Evolutionary conservation across 1,140 invertebrate genomes (phyloP), one percentile per base, ranked within the genome.

Genomic region (Bactericera cockerelli): DNA sequence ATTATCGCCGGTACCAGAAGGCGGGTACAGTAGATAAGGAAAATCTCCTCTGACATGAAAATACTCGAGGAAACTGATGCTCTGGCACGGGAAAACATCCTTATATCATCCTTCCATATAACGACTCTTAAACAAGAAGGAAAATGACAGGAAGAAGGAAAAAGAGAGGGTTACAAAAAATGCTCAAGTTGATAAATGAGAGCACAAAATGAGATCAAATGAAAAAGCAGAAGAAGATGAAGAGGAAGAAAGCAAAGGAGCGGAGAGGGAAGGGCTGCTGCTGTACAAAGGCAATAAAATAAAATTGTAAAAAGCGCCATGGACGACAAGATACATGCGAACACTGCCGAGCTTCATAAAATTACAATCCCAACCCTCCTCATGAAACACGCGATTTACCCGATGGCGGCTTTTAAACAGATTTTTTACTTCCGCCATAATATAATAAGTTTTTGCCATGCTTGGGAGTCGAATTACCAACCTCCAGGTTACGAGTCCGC

Each of bases 331-430:
- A 49, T 6, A 16, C n/a, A 49, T 19, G 42, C n/a, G 22, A 49
- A 22, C 42, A 49, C 42, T 49, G n/a, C n/a, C n/a, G 42, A 49
- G 42, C 42, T 49, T 49, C 42, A 49, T 49, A 49, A 49, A 49
- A 49, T 49, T 19, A 49, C 42, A 49, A 49, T 49, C 42, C 33
- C 42, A 49, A 49, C 42, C 42, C 42, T 49, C 42, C n/a, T 49
- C 4, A 31, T 31, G 13, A 31, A 31, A 31, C 13, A 31, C 4
- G n/a, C n/a, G 28, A 31, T 31, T 31, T 31, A 31, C 28, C 13
- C 28, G 28, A 31, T 31, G 28, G 28, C 28, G 28, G 28, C 28
- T 31, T 31, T 4, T 31, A 13, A 13, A 31, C 28, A 31, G 4
- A n/a, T n/a, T n/a, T n/a, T n/a, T n/a, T n/a, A n/a, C n/a, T n/a